phyloP scores from a whole-genome alignment of 2,888 invertebrate genomes.

The Chrysolina oricalcia region DNA sequence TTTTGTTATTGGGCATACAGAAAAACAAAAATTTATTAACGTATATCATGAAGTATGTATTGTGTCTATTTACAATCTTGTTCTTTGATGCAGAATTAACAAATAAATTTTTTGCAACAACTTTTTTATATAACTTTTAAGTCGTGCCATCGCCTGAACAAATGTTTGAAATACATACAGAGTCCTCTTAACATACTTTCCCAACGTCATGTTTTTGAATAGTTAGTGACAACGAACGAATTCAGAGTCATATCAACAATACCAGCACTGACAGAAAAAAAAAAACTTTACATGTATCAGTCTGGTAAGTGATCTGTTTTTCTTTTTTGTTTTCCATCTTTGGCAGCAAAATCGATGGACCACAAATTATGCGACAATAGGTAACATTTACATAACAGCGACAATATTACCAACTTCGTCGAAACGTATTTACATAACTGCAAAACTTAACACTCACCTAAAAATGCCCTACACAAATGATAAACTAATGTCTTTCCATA shows the following conservation, averaged over 20 bases:
- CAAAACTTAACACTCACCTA: background rate
- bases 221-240: background rate
- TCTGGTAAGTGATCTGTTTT: background rate
- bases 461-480: background rate
- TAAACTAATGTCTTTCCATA: background rate
- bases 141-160: no score
- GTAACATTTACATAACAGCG: background rate
- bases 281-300: background rate
- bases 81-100: no score
- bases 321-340: background rate
- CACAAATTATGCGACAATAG: background rate
- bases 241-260: background rate
- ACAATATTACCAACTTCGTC: conserved; percentile 7
- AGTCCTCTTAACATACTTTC: no score
- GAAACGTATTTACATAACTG: conserved; percentile 2
- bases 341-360: conserved; percentile 7
- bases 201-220: no score
- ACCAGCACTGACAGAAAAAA: background rate
- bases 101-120: no score
- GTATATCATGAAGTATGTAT: no score
- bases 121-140: no score
- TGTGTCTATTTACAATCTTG: no score
- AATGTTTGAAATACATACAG: no score
- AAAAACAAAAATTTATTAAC: no score
- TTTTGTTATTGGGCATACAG: no score